Percentiles rank a stretch among this genome's conserved stretches.
Conservation (phyloP, 2,797 vertebrate genomes). For the Spondyliosoma cantharus region DNA sequence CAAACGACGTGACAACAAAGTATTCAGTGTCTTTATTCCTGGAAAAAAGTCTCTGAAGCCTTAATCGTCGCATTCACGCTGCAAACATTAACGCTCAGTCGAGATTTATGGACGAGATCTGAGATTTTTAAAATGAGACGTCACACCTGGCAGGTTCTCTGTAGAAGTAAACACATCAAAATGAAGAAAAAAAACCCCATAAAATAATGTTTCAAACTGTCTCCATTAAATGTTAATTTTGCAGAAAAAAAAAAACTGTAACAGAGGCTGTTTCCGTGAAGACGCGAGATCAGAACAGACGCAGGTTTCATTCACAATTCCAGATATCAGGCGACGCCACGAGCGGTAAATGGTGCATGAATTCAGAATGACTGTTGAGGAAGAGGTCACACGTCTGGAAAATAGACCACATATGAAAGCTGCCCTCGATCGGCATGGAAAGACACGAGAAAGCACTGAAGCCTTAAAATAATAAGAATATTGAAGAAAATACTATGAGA, state of each 20-base stretch:
- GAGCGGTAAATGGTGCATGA: neutral
- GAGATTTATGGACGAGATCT: constrained; percentile 9
- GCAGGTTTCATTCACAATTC: constrained; percentile 13
- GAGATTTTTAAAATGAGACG: neutral
- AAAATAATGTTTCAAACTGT: neutral
- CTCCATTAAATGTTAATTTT: constrained; percentile 17
- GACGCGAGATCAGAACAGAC: constrained; percentile 23
- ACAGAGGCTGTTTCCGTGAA: neutral
- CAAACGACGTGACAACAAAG: neutral
- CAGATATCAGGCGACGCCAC: neutral
- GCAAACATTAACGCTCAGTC: constrained; percentile 5
- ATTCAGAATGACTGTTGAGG: constrained; percentile 23
- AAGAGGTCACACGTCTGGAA: neutral
- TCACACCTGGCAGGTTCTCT: constrained; percentile 4
- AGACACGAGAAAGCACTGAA: neutral
- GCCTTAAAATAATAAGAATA: neutral
- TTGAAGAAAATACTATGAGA: neutral
- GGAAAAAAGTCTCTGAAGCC: neutral
- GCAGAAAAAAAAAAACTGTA: neutral
- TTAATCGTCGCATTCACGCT: constrained; percentile 1
- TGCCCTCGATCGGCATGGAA: neutral
- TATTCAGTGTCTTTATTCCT: neutral
- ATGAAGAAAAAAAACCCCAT: constrained; percentile 9
- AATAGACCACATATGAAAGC: neutral
- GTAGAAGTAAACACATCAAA: neutral